These are phyloP conservation scores for Ctenosaura bakeri DNA, from an alignment of 2,797 vertebrate species.

Conservation along the genomic window DNA sequence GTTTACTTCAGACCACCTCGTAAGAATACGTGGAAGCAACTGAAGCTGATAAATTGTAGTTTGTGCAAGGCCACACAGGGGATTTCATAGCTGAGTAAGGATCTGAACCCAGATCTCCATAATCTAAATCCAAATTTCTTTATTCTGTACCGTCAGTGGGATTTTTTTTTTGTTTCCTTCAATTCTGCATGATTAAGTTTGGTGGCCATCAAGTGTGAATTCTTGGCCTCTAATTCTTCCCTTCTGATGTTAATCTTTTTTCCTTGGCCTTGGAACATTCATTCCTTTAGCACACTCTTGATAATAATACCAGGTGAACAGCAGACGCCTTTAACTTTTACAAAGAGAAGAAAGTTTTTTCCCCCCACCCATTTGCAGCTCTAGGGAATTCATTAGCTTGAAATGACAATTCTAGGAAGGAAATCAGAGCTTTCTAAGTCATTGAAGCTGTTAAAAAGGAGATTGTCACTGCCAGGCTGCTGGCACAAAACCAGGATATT, in stretches of 20 bases:
- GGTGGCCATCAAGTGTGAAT: not conserved
- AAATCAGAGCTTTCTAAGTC: conserved; percentile 10
- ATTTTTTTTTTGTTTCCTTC: not conserved
- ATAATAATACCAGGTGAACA: not conserved
- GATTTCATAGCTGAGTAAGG: not conserved
- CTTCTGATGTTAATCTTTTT: not conserved
- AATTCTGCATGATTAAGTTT: not conserved
- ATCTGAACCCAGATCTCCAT: not conserved
- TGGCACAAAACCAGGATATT: conserved; percentile 26
- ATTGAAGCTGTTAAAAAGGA: conserved; percentile 1
- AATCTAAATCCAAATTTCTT: not conserved
- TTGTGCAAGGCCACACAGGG: not conserved
- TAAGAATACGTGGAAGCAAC: not conserved
- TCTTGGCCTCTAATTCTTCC: not conserved
- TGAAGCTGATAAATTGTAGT: not conserved
- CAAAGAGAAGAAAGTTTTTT: conserved; percentile 24
- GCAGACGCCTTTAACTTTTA: not conserved
- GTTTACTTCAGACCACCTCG: no score
- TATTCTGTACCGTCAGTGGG: not conserved
- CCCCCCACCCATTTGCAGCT: not conserved
- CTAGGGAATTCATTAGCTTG: conserved; percentile 30
- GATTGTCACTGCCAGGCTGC: not conserved
- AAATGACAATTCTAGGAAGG: conserved; percentile 17
- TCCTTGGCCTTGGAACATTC: not conserved
- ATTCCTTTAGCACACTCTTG: not conserved